Evolutionary conservation across 2,888 invertebrate species (phyloP), one percentile per base, ranked within the genome.

Genomic region (Zaprionus bogoriensis): DNA sequence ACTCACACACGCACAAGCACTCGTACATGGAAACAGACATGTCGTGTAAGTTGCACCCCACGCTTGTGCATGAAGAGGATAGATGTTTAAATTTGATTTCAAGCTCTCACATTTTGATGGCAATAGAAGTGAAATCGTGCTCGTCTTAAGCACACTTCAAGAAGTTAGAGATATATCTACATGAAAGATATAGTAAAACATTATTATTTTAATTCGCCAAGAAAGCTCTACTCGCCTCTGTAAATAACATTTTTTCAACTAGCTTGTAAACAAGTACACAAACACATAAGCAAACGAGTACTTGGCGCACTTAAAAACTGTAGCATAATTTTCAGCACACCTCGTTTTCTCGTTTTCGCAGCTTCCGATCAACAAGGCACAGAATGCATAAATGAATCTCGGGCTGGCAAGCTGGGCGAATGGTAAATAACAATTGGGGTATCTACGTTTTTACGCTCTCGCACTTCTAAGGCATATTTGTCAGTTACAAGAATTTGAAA

Each of bases 81-180:
- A 70, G 67, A 75, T 87, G 81, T 87, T 87, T 80, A 82, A 84
- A 82, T 82, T 82, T 82, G 85, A 82, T 82, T 82, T 87, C 68
- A 75, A 82, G 84, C 77, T 67, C 71, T 73, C 60, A 62, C 81
- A 75, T 77, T 86, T 86, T 82, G 87, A 86, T 82, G 77, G 75
- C 81, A 42, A 80, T 75, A 80, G 86, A 86, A 86, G 78, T 84
- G 84, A 86, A 84, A 84, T 84, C 84, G 87, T 82, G 87, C 58
- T 66, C 68, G 61, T 78, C 17, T 17, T 67, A 62, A 62, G 45
- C 47, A 44, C 76, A 60, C 57, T 52, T 54, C 12, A 10, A 36
- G 22, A 20, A 17, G 39, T 3, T 10, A 27, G 23, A 17, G 39
- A 10, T 10, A 27, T 17, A 36, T n/a, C 32, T 6, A 17, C 3